Base-by-base conservation (phyloP, 2,797 vertebrate species). In the Acanthis flammea region DNA sequence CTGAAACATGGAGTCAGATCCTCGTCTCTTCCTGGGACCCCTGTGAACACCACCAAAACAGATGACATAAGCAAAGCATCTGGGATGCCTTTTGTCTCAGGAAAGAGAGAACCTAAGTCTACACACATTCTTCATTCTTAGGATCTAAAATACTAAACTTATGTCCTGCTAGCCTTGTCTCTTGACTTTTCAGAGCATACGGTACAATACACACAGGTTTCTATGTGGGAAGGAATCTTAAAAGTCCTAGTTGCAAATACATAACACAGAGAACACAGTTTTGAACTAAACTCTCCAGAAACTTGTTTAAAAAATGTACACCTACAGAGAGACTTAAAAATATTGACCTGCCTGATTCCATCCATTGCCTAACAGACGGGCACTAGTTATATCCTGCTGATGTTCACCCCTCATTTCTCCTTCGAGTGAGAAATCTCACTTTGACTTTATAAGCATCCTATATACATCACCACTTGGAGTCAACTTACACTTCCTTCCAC, bases 401-500 rank as follows among this genome's bases (percentile, higher is more conserved):
- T 10, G 0, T 72, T 78, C 58, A 91, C 9, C 31, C 15, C 17
- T 51, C 8, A 28, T 39, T 83, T 68, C 57, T 82, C 61, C 80
- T 84, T 41, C 0, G 0, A 76, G 57, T 45, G 57, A 79, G 55
- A 93, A 86, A 88, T 87, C 65, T 58, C 50, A 68, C 60, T 87
- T 7, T 24, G 55, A 76, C 37, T 76, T 54, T 60, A 21, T 21
- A 68, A 66, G 48, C 19, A 48, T 60, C 44, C 42, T 33, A 37
- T 53, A 62, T 27, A 86, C 21, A 3, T 51, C 77, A 86, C 31
- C 55, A 66, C 62, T 58, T 8, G 19, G 84, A 77, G 54, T 76
- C 77, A 84, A 19, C 60, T 91, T 93, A 84, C 72, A 89, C 83
- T 94, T 95, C 66, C 8, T 84, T 90, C 53, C 60, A 42, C 45